These are phyloP conservation scores for Drepana falcataria DNA, from an alignment of 2,888 invertebrate species.

Conservation along the genomic window DNA sequence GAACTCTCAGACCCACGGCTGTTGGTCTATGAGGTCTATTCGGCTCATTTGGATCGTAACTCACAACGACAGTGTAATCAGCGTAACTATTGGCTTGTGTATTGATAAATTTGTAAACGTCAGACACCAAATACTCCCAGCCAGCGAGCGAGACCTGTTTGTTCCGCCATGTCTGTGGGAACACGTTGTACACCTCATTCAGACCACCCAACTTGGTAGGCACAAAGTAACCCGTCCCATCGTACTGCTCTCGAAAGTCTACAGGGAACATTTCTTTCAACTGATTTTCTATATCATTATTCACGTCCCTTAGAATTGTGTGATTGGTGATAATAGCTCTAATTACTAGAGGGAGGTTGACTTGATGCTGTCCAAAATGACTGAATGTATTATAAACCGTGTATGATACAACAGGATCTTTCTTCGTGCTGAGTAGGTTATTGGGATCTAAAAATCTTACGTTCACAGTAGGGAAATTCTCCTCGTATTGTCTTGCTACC, in stretches of 20 bases:
- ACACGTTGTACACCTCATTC: neutral
- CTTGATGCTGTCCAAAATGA: neutral
- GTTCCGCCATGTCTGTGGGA: neutral
- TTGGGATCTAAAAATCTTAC: neutral
- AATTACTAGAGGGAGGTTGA: neutral
- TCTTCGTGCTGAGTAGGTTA: neutral
- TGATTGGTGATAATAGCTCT: neutral
- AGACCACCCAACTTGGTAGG: neutral
- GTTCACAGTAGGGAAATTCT: neutral
- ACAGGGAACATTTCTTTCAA: neutral
- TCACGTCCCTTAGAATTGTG: neutral
- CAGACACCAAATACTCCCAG: neutral
- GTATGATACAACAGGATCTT: neutral
- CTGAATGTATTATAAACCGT: neutral
- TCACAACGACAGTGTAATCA: neutral
- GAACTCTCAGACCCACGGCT: neutral
- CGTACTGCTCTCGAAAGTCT: neutral
- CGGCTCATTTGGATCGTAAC: neutral
- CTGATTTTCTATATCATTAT: neutral
- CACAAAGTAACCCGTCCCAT: neutral
- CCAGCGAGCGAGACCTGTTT: neutral
- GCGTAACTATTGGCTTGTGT: neutral
- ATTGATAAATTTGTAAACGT: neutral
- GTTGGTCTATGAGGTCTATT: neutral
- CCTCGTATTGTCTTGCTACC: neutral